phyloP scores from a whole-genome alignment of 2,113 vertebrate genomes.

The Petaurus breviceps region DNA sequence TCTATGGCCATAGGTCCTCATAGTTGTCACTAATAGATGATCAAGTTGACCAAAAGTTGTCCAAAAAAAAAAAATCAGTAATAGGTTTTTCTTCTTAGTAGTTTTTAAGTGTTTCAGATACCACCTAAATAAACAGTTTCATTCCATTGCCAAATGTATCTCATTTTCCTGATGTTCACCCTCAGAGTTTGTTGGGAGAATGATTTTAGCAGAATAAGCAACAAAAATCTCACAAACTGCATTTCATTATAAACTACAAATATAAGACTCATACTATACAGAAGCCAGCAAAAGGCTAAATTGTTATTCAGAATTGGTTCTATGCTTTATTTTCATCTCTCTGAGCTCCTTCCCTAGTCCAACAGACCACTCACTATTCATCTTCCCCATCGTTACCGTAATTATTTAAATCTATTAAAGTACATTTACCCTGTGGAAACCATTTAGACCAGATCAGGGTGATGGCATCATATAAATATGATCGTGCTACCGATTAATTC shows the following conservation, averaged over 20 bases:
- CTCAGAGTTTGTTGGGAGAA: conserved; percentile 29
- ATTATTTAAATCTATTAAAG: background rate
- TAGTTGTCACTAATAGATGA: background rate
- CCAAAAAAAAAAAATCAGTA: no score
- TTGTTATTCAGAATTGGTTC: conserved; percentile 12
- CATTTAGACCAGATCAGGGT: conserved; percentile 17
- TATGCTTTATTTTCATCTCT: background rate
- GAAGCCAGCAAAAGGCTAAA: background rate
- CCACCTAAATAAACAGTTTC: background rate
- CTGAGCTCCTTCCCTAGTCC: background rate
- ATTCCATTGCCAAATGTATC: background rate
- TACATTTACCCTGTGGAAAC: background rate
- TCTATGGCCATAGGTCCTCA: background rate
- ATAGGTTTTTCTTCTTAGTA: background rate
- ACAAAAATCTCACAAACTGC: background rate
- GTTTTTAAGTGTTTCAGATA: conserved; percentile 26
- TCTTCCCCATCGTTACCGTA: background rate
- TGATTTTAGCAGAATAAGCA: background rate
- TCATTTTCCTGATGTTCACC: background rate
- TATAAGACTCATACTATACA: background rate
- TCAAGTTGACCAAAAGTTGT: background rate
- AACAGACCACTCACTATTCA: background rate
- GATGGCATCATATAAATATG: background rate
- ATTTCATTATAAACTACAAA: background rate
- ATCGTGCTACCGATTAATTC: background rate